Evolutionary conservation across 2,113 vertebrate species (phyloP), one percentile per base, ranked within the genome.

Genomic region (Tapirus terrestris): DNA sequence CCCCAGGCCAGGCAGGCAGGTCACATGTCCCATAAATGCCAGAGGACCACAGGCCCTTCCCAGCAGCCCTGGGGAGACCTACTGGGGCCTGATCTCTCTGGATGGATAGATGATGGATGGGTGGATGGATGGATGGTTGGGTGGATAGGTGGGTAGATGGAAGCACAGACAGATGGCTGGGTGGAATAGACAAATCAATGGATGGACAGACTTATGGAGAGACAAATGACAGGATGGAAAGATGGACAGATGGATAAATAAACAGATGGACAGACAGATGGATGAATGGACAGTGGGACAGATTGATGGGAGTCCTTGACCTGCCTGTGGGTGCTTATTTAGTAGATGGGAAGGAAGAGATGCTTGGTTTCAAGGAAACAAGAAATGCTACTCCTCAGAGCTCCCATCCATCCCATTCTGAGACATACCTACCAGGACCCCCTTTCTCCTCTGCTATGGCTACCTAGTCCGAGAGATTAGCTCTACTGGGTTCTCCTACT

Each of bases 11-110:
- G 94, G 76, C n/a, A 94, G 97, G 96, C 56, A 94, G 68, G 95
- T 98, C 97, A 98, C 92, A 82, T 97, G 97, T 63, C 93, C 94
- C 91, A 97, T 97, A 98, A 98, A 98, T 97, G 94, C 97, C 95
- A 95, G 21, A 77, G 96, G 95, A 97, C 97, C 96, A 97, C 94
- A 96, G 81, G 87, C 53, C 51, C 94, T 97, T 92, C 96, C 91
- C 53, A 94, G 87, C 67, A 97, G 25, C 76, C 70, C 61, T 45
- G 39, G 56, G 48, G 63, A 95, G 92, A 94, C 90, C 81, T 39
- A 65, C 0, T 88, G 82, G 70, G 86, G 67, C 76, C 56, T 94
- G 89, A 82, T 10, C 33, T 98, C 73, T 84, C 68, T 94, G 81
- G 85, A 68, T 56, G 75, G 58, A 58, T 89, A 72, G 29, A 43